Evolutionary conservation across 2,113 vertebrate genomes (phyloP).

Genomic region (Chitala chitala): DNA sequence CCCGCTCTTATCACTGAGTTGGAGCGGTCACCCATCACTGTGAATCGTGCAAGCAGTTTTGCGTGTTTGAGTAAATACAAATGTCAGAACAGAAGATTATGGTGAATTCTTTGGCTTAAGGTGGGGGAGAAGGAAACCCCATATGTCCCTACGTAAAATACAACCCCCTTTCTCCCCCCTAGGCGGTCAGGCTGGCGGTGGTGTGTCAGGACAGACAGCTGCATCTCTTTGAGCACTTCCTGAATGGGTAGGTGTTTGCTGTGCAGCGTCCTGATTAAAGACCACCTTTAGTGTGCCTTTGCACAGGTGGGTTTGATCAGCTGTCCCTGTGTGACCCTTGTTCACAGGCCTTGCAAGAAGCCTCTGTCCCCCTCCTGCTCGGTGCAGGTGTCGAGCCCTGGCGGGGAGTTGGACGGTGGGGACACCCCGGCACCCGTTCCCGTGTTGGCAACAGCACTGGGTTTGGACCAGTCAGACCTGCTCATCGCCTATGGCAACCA

Average conservation of each 20-base stretch:
- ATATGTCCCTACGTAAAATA: no score
- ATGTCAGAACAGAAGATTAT: no score
- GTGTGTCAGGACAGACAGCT: conserved; percentile 90
- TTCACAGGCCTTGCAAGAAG: conserved; percentile 85
- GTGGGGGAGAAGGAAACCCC: no score
- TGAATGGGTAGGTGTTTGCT: conserved; percentile 83
- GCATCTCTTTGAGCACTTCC: conserved; percentile 93
- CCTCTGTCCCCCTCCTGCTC: conserved; percentile 81
- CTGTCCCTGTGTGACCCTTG: background rate
- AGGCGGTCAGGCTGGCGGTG: conserved; percentile 91
- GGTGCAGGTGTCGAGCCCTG: conserved; percentile 82
- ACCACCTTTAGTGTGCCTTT: no score
- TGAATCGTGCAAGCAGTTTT: no score
- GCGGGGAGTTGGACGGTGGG: conserved; percentile 43
- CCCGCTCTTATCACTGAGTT: no score
- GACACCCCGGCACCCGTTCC: conserved; percentile 79
- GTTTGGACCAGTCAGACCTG: conserved; percentile 66
- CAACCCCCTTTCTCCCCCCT: conserved; percentile 27
- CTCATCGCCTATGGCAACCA: conserved; percentile 81
- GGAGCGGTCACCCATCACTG: no score
- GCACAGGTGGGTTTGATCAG: no score
- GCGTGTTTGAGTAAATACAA: no score
- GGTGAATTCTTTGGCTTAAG: no score
- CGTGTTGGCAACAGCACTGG: conserved; percentile 76
- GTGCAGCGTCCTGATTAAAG: no score